Conservation (phyloP, 2,888 invertebrate genomes). For the Drosophila suboccidentalis region DNA sequence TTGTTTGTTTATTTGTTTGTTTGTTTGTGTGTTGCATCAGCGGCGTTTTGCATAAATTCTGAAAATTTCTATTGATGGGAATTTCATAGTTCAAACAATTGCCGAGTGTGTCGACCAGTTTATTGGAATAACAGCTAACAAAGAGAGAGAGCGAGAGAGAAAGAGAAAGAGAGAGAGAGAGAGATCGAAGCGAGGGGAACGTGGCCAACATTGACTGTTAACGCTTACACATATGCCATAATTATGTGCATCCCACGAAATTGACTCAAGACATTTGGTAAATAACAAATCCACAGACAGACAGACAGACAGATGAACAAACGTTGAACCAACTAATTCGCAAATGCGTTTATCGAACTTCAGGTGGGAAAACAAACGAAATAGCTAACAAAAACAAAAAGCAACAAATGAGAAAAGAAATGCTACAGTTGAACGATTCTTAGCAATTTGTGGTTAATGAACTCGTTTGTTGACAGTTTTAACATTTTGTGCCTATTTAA, state of each 20-base stretch:
- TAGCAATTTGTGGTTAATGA: background rate
- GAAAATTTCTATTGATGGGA: slow-evolving; percentile 67
- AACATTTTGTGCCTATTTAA: too few relatives aligned
- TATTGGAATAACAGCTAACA: slow-evolving; percentile 35
- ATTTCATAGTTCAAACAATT: slow-evolving; percentile 72
- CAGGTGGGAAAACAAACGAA: slow-evolving; percentile 17
- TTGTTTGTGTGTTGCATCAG: slow-evolving; percentile 38
- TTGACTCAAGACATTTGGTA: slow-evolving; percentile 24
- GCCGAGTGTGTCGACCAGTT: slow-evolving; percentile 34
- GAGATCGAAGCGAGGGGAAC: background rate
- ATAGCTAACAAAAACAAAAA: background rate
- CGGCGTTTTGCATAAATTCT: slow-evolving; percentile 73
- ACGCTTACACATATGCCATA: slow-evolving; percentile 25
- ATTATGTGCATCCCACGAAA: slow-evolving; percentile 34
- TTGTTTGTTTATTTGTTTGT: slow-evolving; percentile 19
- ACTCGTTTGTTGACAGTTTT: too few relatives aligned
- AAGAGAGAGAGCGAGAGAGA: background rate
- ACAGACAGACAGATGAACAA: slow-evolving; percentile 7
- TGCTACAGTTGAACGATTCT: slow-evolving; percentile 22
- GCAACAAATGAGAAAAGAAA: background rate
- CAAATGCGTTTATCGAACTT: slow-evolving; percentile 31
- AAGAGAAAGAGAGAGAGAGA: background rate
- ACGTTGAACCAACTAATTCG: slow-evolving; percentile 37
- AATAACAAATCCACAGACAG: slow-evolving; percentile 26
- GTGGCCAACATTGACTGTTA: slow-evolving; percentile 20